phyloP scores from a whole-genome alignment of 2,797 vertebrate genomes.

The Gymnoscopelus microlampas region DNA sequence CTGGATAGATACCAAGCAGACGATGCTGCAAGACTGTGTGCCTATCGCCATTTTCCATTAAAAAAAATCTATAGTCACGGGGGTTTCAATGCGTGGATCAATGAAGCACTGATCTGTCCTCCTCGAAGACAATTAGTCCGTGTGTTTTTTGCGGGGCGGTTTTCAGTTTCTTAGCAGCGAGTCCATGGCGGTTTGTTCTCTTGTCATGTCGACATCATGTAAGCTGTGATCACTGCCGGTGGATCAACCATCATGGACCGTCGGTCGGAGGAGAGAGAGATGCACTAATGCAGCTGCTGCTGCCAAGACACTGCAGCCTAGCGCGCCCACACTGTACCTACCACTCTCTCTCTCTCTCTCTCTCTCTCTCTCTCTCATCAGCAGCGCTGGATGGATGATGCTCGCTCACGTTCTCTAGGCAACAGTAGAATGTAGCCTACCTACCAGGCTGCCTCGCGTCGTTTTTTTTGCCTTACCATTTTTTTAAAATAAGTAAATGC shows the following conservation, averaged over 20 bases:
- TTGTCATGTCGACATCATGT: conserved; percentile 63
- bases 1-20: conserved; percentile 84
- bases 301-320: conserved; percentile 74
- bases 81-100: conserved; percentile 43
- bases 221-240: conserved; percentile 28
- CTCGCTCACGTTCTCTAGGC: conserved; percentile 75
- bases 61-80: conserved; percentile 57
- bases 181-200: conserved; percentile 41
- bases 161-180: conserved; percentile 49
- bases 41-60: conserved; percentile 93
- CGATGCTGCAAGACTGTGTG: conserved; percentile 87
- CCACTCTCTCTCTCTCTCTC: conserved; percentile 9
- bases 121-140: no score
- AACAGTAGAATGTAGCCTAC: conserved; percentile 58
- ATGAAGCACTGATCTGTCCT: conserved; percentile 14
- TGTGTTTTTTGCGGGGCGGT: no score
- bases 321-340: conserved; percentile 51
- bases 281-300: conserved; percentile 76
- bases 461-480: no score
- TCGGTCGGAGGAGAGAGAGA: conserved; percentile 53
- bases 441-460: no score
- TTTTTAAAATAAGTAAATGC: no score
- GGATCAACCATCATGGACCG: conserved; percentile 58
- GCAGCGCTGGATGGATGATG: conserved; percentile 32
- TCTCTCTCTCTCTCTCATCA: conserved; percentile 30